Evolutionary conservation across 2,113 vertebrate genomes (phyloP).

Genomic region (Erythrolamprus reginae): DNA sequence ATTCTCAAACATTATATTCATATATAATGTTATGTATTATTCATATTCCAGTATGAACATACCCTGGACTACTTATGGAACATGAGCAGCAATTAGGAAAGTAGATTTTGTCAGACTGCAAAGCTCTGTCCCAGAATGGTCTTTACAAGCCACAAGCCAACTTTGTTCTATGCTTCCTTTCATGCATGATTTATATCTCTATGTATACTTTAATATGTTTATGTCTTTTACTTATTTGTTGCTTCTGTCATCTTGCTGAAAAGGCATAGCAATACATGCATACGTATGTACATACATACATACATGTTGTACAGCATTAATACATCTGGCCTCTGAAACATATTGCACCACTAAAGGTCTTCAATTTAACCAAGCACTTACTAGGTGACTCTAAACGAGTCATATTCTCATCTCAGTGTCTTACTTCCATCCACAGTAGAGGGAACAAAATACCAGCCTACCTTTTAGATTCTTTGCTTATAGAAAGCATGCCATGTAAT

Average conservation of each 20-base stretch:
- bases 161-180: not conserved
- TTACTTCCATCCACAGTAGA: not conserved
- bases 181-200: not conserved
- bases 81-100: slow-evolving; percentile 23
- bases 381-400: not conserved
- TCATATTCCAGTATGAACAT: not conserved
- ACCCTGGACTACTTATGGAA: not conserved
- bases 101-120: not conserved
- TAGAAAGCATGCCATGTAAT: not conserved
- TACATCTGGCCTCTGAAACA: not conserved
- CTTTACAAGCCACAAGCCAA: not conserved
- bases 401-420: not conserved
- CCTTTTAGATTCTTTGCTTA: not conserved
- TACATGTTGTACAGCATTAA: not conserved
- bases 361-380: not conserved
- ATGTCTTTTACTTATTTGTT: not conserved
- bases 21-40: not conserved
- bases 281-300: not conserved
- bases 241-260: not conserved
- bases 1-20: not conserved
- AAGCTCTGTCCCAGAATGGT: too few species aligned
- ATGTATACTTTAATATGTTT: not conserved
- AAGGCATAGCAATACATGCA: not conserved
- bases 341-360: not conserved
- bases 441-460: not conserved